Conservation (phyloP, 2,113 vertebrate genomes). For the Salvelinus namaycush region DNA sequence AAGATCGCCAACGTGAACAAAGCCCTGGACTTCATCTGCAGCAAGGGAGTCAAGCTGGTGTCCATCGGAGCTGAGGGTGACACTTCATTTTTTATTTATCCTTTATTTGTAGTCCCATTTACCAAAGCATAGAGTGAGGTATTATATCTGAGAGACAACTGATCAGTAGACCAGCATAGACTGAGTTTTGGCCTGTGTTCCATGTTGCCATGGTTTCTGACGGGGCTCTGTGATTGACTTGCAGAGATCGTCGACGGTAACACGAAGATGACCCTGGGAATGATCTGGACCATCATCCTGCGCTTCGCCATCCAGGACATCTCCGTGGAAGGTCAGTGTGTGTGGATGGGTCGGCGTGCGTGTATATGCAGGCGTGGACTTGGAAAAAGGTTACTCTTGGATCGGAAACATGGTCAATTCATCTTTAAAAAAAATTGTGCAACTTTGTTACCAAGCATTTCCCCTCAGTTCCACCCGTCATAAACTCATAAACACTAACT, state of each 20-base stretch:
- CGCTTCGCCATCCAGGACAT: constrained; percentile 93
- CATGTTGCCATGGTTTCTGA: constrained; percentile 3
- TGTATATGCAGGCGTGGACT: background rate
- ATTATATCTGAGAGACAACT: background rate
- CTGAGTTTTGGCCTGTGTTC: background rate
- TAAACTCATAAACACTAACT: too few species aligned
- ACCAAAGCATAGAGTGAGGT: background rate
- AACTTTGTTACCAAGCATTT: too few species aligned
- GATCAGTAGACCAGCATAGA: too few species aligned
- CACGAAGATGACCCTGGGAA: constrained; percentile 89
- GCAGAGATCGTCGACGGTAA: constrained; percentile 90
- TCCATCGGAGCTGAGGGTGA: constrained; percentile 97
- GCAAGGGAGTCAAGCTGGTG: constrained; percentile 92
- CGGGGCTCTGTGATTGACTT: background rate
- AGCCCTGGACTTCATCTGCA: constrained; percentile 89
- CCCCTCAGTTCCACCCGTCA: too few species aligned
- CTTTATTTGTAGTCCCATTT: too few species aligned
- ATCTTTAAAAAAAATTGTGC: too few species aligned
- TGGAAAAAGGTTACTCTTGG: too few species aligned
- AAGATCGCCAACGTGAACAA: constrained; percentile 94
- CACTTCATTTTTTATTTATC: background rate
- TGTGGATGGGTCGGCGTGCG: background rate
- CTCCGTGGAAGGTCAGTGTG: constrained; percentile 80
- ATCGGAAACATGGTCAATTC: too few species aligned
- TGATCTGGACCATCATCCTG: constrained; percentile 95